phyloP scores from a whole-genome alignment of 2,797 vertebrate genomes.

The Remorina albescens region DNA sequence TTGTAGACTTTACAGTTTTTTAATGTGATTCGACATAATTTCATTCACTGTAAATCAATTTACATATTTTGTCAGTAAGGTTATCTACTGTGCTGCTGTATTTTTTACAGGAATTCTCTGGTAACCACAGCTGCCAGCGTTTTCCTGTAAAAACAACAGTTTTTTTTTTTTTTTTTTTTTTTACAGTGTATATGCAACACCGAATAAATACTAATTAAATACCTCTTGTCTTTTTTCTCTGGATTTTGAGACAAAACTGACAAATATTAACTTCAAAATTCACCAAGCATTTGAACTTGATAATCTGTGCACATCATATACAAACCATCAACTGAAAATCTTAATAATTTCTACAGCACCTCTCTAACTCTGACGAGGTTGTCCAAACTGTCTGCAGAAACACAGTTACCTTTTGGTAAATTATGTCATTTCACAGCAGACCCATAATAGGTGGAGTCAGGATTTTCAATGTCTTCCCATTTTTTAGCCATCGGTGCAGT shows the following conservation, averaged over 20 bases:
- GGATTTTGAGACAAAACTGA: background rate
- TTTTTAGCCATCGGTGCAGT: background rate
- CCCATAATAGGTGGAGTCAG: background rate
- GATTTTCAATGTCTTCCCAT: background rate
- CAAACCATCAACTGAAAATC: background rate
- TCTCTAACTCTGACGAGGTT: no score
- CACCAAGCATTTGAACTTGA: background rate
- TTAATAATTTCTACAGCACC: no score
- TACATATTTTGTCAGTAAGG: constrained; percentile 17
- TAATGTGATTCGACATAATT: background rate
- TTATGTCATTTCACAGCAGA: background rate
- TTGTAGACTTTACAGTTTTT: constrained; percentile 15
- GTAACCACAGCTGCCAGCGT: constrained; percentile 29
- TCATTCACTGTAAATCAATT: constrained; percentile 29
- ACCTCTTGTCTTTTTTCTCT: background rate
- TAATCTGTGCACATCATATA: background rate
- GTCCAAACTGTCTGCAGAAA: background rate
- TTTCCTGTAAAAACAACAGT: constrained; percentile 2
- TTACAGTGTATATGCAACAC: no score
- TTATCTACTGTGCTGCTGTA: constrained; percentile 17
- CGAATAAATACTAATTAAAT: background rate
- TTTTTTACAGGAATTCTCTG: constrained; percentile 33
- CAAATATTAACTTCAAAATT: no score
- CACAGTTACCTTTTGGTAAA: background rate
- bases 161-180: no score